phyloP scores from a whole-genome alignment of 2,113 vertebrate genomes.

The Noctilio leporinus region DNA sequence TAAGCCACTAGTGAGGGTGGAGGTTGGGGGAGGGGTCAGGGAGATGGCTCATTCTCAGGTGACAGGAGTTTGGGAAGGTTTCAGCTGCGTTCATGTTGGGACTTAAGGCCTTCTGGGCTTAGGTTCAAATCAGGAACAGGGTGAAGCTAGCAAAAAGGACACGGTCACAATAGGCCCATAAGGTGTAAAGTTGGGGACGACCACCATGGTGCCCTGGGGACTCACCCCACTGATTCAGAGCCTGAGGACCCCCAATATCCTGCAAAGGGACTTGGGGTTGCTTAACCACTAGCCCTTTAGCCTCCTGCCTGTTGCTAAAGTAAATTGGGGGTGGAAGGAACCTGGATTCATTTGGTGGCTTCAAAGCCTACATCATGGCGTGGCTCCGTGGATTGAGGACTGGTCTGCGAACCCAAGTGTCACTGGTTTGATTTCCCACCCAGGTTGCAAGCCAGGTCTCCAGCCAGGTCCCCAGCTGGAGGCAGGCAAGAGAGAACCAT shows the following conservation, averaged over 20 bases:
- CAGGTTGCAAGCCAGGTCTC: too few relatives aligned
- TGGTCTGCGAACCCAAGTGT: too few relatives aligned
- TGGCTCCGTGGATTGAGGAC: too few relatives aligned
- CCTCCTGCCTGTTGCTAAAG: background rate
- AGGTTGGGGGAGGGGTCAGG: background rate
- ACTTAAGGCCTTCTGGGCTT: background rate
- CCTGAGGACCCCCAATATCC: background rate
- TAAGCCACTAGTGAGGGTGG: background rate
- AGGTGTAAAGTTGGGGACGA: background rate
- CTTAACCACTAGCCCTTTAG: background rate
- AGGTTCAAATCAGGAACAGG: background rate
- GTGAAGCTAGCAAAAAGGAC: background rate
- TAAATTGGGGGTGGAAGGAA: background rate
- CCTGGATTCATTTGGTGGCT: background rate
- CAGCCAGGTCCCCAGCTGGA: too few relatives aligned
- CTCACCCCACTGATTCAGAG: background rate
- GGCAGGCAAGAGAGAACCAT: too few relatives aligned
- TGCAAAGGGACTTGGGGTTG: background rate
- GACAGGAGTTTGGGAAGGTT: background rate
- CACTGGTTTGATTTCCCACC: too few relatives aligned
- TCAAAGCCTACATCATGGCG: background rate
- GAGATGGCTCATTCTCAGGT: background rate
- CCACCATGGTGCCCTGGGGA: background rate
- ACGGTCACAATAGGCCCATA: fast-evolving
- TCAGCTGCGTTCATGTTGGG: background rate